Conservation (phyloP, 2,797 vertebrate species). For the Karalla daura region DNA sequence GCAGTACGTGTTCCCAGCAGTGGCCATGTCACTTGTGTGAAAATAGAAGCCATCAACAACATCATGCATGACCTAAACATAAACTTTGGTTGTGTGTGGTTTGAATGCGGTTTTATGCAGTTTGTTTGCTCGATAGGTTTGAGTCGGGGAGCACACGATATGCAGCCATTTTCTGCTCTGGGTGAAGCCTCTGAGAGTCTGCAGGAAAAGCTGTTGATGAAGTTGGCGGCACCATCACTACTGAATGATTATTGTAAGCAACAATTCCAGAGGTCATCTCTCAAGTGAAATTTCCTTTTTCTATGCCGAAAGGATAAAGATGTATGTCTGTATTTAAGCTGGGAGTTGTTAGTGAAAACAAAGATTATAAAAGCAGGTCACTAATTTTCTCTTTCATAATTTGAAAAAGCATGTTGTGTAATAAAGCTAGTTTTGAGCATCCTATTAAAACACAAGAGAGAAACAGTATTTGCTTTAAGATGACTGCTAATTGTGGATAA, state of each 20-base stretch:
- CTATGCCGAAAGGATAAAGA: neutral
- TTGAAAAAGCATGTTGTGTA: neutral
- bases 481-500: too few relatives aligned
- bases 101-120: neutral
- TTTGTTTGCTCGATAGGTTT: conserved; percentile 24
- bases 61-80: too few relatives aligned
- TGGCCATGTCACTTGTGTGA: too few relatives aligned
- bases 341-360: too few relatives aligned
- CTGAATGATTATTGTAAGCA: conserved; percentile 85
- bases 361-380: neutral
- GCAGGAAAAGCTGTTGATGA: conserved; percentile 51
- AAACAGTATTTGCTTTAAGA: too few relatives aligned
- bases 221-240: conserved; percentile 77
- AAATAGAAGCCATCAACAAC: too few relatives aligned
- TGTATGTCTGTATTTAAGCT: too few relatives aligned
- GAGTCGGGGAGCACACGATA: conserved; percentile 2
- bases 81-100: neutral
- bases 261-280: neutral
- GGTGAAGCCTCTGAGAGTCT: conserved; percentile 11
- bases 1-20: neutral
- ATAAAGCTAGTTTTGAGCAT: too few relatives aligned
- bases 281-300: neutral
- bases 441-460: too few relatives aligned
- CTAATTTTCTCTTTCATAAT: neutral
- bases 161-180: conserved; percentile 60